Base-by-base conservation (phyloP, 2,888 invertebrate genomes). In the Clivina fossor region DNA sequence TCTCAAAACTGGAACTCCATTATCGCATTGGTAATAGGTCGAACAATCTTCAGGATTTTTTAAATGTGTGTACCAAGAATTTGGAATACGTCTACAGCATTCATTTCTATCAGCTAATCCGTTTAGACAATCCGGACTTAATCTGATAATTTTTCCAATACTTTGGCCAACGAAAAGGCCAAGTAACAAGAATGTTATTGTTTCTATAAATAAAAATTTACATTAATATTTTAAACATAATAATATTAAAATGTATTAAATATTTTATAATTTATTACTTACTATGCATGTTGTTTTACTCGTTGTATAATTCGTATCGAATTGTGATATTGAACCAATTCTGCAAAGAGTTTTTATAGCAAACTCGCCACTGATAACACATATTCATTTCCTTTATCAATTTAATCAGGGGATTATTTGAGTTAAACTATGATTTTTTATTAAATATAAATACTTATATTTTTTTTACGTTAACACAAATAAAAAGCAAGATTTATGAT, bases 231-330 rank as follows among this genome's bases (percentile, higher is more conserved):
- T 26, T 26, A 26, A n/a, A n/a, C n/a, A n/a, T 26, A 26, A 26
- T 7, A 26, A 26, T 26, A 8, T 26, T 26, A 26, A 7, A 26
- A 7, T 26, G 26, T 26, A 26, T 5, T 26, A 8, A 2, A 33
- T 3, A 11, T 11, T 15, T 11, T 4, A n/a, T 33, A 5, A 33
- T 11, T 40, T 22, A 24, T 40, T 19, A 24, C 40, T 40, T 40
- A 40, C 40, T 24, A 11, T 40, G 18, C 40, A 40, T 40, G 22
- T 19, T 19, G 40, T n/a, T n/a, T n/a, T n/a, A n/a, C n/a, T n/a
- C n/a, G n/a, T n/a, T n/a, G n/a, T n/a, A n/a, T n/a, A n/a, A n/a
- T n/a, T n/a, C n/a, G n/a, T n/a, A n/a, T n/a, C n/a, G n/a, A n/a
- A n/a, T n/a, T n/a, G n/a, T n/a, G n/a, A n/a, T n/a, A n/a, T n/a